phyloP scores from a whole-genome alignment of 37 sponge, comb jelly and placozoan species.

The Petrosia ficiformis region DNA sequence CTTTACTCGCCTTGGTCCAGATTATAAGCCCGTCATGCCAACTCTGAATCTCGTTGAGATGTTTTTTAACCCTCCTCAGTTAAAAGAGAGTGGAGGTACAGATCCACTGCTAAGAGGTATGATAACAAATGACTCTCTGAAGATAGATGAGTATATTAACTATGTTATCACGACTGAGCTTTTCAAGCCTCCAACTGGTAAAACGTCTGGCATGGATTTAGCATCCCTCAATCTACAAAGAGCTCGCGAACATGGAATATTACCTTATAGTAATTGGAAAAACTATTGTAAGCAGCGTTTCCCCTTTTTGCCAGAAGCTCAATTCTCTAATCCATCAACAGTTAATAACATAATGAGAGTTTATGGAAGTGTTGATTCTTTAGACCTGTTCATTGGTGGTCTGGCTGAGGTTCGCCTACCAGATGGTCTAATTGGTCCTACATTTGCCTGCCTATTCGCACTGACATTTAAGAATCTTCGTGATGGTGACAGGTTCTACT shows the following conservation, averaged over 20 bases:
- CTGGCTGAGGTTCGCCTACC: conserved; percentile 63
- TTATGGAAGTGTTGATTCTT: conserved; percentile 54
- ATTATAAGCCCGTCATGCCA: conserved; percentile 18
- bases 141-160: conserved; percentile 59
- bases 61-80: conserved; percentile 64
- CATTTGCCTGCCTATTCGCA: too few species aligned
- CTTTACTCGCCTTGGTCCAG: conserved; percentile 37
- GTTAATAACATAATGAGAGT: background rate
- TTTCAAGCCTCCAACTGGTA: conserved; percentile 30
- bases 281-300: conserved; percentile 18
- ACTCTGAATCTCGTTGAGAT: conserved; percentile 32
- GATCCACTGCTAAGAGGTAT: conserved; percentile 81
- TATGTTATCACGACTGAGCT: conserved; percentile 62
- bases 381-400: conserved; percentile 88
- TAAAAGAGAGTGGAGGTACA: conserved; percentile 56
- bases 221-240: conserved; percentile 85
- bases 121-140: conserved; percentile 24
- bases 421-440: conserved; percentile 71
- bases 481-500: too few species aligned
- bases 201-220: conserved; percentile 61
- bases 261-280: conserved; percentile 68
- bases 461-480: too few species aligned
- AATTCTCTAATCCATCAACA: background rate
- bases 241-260: conserved; percentile 88
- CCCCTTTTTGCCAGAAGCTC: background rate